These are phyloP conservation scores for Synanthedon vespiformis DNA, from an alignment of 2,888 invertebrate genomes.

Conservation along the genomic window DNA sequence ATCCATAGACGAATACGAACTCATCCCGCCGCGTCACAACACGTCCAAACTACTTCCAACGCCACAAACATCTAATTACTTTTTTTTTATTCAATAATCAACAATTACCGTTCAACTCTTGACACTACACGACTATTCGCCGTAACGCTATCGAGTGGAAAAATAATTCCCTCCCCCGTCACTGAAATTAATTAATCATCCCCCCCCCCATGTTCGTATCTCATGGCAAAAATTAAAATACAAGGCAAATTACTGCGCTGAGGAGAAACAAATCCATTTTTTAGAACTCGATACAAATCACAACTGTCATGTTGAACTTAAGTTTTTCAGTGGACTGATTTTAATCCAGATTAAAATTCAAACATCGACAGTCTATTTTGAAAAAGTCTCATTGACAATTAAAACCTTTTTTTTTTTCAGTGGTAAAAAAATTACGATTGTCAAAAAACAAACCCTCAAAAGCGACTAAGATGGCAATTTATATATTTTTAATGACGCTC, in stretches of 20 bases:
- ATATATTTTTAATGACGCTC: too few species aligned
- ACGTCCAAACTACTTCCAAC: slow-evolving; percentile 46
- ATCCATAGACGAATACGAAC: not conserved
- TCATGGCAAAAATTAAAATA: slow-evolving; percentile 51
- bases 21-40: not conserved
- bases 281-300: too few species aligned
- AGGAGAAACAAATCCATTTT: not conserved
- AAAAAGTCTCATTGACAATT: not conserved
- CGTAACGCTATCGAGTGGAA: slow-evolving; percentile 63
- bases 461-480: not conserved
- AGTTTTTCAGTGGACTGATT: too few species aligned
- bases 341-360: slow-evolving; percentile 6
- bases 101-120: slow-evolving; percentile 66
- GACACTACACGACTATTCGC: slow-evolving; percentile 62
- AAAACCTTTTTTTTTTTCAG: not conserved
- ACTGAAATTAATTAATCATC: slow-evolving; percentile 55
- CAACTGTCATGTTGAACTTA: too few species aligned
- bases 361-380: not conserved
- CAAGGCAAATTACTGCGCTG: slow-evolving; percentile 36
- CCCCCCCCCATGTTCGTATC: slow-evolving; percentile 31
- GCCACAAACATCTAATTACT: slow-evolving; percentile 66
- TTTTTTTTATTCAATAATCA: slow-evolving; percentile 63
- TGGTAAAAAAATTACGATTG: not conserved
- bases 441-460: not conserved
- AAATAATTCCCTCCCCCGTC: slow-evolving; percentile 58